Evolutionary conservation across 1,140 invertebrate genomes (phyloP).

Genomic region (Bombus breviceps): DNA sequence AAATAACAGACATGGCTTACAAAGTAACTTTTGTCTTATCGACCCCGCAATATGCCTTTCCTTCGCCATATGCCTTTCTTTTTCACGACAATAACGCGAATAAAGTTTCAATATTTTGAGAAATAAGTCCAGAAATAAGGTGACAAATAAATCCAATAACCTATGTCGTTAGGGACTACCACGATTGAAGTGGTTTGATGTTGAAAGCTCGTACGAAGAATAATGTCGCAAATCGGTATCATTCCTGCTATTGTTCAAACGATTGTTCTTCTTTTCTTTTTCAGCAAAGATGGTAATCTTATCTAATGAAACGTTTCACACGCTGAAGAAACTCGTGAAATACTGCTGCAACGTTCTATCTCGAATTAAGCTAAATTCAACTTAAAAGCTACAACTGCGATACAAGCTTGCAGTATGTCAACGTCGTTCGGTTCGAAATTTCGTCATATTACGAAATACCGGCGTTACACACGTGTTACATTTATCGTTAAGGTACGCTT

Average conservation of each 20-base stretch:
- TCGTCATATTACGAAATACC: neutral
- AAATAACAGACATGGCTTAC: neutral
- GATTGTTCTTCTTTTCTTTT: neutral
- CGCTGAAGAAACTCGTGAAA: neutral
- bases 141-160: neutral
- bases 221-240: neutral
- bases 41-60: neutral
- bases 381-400: neutral
- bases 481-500: neutral
- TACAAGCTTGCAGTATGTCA: neutral
- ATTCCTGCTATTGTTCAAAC: neutral
- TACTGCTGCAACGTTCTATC: neutral
- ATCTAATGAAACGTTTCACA: neutral
- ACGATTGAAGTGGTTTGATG: neutral
- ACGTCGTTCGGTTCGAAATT: neutral
- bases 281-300: slow-evolving; percentile 18
- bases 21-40: neutral
- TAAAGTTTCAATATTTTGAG: neutral
- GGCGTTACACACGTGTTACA: neutral
- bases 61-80: neutral
- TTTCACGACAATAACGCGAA: neutral
- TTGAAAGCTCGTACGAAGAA: neutral
- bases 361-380: neutral
- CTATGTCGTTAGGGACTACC: neutral
- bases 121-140: neutral